phyloP scores from a whole-genome alignment of 2,113 vertebrate species.

The Scophthalmus maximus region DNA sequence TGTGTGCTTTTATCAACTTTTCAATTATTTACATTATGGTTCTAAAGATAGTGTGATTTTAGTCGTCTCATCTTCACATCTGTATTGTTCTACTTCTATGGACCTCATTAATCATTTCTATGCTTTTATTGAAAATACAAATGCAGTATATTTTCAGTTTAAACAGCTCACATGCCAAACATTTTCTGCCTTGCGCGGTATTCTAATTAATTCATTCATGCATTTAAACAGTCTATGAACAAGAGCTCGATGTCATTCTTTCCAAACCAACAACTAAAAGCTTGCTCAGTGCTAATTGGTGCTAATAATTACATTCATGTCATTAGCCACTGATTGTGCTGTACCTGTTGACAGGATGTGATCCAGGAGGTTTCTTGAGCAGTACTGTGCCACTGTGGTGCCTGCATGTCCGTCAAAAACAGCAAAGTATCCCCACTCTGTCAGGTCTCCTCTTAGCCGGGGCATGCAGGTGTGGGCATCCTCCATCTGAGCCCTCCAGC shows the following conservation, averaged over 20 bases:
- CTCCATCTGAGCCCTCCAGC: constrained; percentile 86
- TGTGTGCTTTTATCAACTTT: too few species aligned
- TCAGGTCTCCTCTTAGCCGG: constrained; percentile 69
- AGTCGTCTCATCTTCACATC: neutral
- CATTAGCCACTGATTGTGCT: neutral
- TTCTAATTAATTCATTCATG: too few species aligned
- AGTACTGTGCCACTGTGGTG: constrained; percentile 82
- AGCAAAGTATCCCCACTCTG: constrained; percentile 84
- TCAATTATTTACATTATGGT: too few species aligned
- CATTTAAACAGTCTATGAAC: too few species aligned
- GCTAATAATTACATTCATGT: neutral
- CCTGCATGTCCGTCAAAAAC: constrained; percentile 87
- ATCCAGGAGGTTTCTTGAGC: constrained; percentile 82
- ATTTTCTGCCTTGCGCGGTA: too few species aligned
- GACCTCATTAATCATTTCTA: too few species aligned
- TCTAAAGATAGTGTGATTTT: too few species aligned
- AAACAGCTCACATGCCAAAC: too few species aligned
- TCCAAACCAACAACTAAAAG: neutral
- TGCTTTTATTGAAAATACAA: too few species aligned
- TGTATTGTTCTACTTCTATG: too few species aligned
- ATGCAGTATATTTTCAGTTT: too few species aligned
- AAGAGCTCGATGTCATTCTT: too few species aligned
- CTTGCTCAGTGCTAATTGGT: neutral
- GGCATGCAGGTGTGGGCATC: constrained; percentile 82
- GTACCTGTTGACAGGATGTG: constrained; percentile 82